Conservation (phyloP, 2,113 vertebrate species). For the Ornithorhynchus anatinus region DNA sequence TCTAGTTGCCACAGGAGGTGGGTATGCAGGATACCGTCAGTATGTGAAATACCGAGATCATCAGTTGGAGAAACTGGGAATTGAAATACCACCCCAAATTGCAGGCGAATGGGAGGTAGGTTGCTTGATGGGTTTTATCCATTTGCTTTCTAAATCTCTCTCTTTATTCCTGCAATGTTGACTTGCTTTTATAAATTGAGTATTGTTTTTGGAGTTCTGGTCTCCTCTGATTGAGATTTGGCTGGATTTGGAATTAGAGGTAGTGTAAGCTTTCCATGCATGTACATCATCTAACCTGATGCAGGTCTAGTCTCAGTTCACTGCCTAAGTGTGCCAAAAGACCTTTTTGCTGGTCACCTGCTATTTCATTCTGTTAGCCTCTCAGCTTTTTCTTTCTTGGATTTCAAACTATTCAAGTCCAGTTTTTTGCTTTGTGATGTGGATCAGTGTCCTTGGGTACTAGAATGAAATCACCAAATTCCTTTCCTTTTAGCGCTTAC, state of each 20-base stretch:
- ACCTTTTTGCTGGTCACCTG: neutral
- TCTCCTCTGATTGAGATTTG: neutral
- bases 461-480: conserved; percentile 40
- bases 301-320: neutral
- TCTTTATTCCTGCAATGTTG: neutral
- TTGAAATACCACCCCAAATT: conserved; percentile 75
- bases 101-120: conserved; percentile 84
- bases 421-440: conserved; percentile 23
- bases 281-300: neutral
- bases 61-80: conserved; percentile 72
- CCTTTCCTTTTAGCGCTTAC: conserved; percentile 6
- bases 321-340: neutral
- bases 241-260: neutral
- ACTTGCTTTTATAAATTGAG: neutral
- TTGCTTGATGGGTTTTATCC: neutral
- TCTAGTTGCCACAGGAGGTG: conserved; percentile 75
- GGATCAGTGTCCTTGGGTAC: conserved; percentile 43
- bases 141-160: neutral
- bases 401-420: neutral
- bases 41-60: conserved; percentile 76
- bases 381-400: neutral
- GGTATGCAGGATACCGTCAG: conserved; percentile 81
- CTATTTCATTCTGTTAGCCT: neutral
- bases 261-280: neutral
- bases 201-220: neutral